Conservation (phyloP, 2,113 vertebrate genomes). For the Sinocyclocheilus rhinocerous region DNA sequence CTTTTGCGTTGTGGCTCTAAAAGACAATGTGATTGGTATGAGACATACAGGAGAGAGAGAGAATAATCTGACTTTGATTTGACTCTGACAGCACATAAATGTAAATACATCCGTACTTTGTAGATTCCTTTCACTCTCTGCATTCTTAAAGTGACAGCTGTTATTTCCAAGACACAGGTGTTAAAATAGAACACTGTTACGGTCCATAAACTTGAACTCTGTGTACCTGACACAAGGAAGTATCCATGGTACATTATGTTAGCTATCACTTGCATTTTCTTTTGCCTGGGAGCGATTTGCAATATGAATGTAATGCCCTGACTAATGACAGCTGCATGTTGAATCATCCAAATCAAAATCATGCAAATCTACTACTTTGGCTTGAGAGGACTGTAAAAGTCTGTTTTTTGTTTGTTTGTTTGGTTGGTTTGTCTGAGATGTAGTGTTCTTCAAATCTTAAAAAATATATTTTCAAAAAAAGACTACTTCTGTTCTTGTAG, state of each 20-base stretch:
- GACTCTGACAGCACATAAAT: background rate
- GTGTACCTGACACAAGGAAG: conserved; percentile 3
- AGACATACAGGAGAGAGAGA: background rate
- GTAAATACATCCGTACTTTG: background rate
- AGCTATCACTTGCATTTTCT: background rate
- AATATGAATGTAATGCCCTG: background rate
- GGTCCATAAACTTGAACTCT: background rate
- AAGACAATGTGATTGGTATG: background rate
- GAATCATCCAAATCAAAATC: background rate
- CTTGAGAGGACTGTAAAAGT: background rate
- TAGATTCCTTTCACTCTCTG: background rate
- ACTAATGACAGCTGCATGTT: background rate
- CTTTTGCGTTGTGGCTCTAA: background rate
- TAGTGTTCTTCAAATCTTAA: background rate
- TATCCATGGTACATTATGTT: background rate
- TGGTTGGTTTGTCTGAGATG: background rate
- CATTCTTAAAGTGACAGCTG: background rate
- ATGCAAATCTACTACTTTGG: background rate
- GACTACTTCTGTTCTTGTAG: no score
- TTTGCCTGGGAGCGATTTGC: background rate
- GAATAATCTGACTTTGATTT: background rate
- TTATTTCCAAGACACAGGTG: background rate
- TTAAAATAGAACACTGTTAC: background rate
- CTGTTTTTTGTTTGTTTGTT: background rate
- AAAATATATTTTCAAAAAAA: no score